Base-by-base conservation (phyloP, 1,140 invertebrate genomes). In the Ephestia elutella region DNA sequence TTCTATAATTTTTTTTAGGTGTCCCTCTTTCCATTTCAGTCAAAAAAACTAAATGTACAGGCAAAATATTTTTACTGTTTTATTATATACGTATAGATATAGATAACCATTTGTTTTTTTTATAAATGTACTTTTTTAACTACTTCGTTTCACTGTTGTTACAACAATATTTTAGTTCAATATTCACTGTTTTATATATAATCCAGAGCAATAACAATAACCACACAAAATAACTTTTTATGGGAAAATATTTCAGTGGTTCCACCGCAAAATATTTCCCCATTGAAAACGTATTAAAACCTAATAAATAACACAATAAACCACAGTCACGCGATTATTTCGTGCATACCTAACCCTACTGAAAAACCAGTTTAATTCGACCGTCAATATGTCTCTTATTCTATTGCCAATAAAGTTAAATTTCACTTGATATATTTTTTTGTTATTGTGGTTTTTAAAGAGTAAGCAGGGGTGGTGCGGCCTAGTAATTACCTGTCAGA, bases 261-360 rank as follows among this genome's bases (percentile, higher is more conserved):
- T 38, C 11, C 13, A 38, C 49, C 20, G 10, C 49, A 20, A 56
- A 56, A 56, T 56, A 56, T 56, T 56, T 56, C 20, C 38, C 38
- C 54, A 56, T 56, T 56, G 54, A 60, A 60, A 60, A 60, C 53
- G 58, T 60, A 60, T 60, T 55, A 60, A 60, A 60, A 35, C 57
- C 25, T 53, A 55, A 60, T 60, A 60, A 60, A 55, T 60, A 60
- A 60, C 58, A 59, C 53, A 59, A 55, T 60, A 60, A 60, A 60
- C 51, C 35, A 55, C 21, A 60, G 58, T 60, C 58, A 60, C 58
- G 58, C 58, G 53, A 60, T 60, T 60, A 49, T 49, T 28, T 13
- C 58, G 38, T 60, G 38, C 58, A 55, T 55, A 44, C 35, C 53
- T 10, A 44, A 48, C 18, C 25, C 17, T 60, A 54, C 32, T 11